These are phyloP conservation scores for Laticauda colubrina DNA, from an alignment of 2,113 vertebrate species.

Conservation along the genomic window DNA sequence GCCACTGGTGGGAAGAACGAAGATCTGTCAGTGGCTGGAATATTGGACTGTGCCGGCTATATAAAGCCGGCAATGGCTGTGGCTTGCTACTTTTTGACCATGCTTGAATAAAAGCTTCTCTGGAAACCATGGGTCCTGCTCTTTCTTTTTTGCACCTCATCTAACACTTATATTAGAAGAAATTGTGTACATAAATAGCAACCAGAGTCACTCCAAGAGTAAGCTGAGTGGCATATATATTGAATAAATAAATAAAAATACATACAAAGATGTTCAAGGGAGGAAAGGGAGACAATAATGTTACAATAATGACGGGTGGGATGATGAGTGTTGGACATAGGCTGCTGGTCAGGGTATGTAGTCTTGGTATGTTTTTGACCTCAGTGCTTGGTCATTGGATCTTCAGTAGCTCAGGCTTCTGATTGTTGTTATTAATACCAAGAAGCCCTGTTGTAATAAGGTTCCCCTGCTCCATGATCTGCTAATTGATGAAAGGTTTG, in stretches of 20 bases:
- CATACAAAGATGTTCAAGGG: neutral
- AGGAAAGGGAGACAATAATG: neutral
- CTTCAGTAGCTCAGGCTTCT: neutral
- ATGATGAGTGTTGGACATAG: neutral
- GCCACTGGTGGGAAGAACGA: no score
- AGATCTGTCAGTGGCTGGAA: no score
- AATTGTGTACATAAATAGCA: neutral
- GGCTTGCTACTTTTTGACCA: no score
- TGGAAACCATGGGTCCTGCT: no score
- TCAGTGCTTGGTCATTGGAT: neutral
- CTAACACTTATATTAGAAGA: neutral
- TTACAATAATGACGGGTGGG: neutral
- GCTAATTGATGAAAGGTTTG: no score
- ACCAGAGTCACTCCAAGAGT: no score
- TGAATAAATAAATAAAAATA: neutral
- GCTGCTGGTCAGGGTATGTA: neutral
- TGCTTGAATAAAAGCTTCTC: no score
- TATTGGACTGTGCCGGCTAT: no score
- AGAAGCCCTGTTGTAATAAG: neutral
- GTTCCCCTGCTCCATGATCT: neutral
- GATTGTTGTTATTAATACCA: neutral
- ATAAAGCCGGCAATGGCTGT: no score
- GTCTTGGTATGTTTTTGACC: neutral
- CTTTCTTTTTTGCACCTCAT: no score
- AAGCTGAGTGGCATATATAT: no score